Percentiles rank a stretch among this genome's conserved stretches.
phyloP scores from a whole-genome alignment of 2,888 invertebrate genomes.

The Stenichneumon culpator region DNA sequence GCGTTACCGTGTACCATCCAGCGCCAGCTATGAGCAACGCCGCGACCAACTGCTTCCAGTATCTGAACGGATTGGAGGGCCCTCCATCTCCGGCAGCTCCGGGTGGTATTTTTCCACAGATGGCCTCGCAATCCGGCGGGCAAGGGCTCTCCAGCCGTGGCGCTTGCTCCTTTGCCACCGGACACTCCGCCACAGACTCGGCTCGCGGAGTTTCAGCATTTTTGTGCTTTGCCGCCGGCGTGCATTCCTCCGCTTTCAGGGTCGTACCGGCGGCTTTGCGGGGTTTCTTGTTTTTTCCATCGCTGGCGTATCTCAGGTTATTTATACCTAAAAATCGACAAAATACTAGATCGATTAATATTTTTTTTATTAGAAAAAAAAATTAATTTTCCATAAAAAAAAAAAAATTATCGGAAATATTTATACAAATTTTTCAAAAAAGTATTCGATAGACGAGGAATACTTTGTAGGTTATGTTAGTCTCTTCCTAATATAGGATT shows the following conservation, averaged over 20 bases:
- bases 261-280: slow-evolving; percentile 75
- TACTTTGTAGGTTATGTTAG: neutral
- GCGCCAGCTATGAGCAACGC: slow-evolving; percentile 80
- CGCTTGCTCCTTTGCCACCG: slow-evolving; percentile 34
- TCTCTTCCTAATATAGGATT: neutral
- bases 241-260: slow-evolving; percentile 80
- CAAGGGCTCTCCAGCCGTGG: slow-evolving; percentile 64
- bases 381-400: neutral
- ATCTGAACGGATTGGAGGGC: slow-evolving; percentile 67
- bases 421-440: neutral
- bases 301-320: slow-evolving; percentile 74
- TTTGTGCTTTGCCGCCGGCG: slow-evolving; percentile 70
- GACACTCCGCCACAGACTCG: slow-evolving; percentile 54
- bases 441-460: neutral
- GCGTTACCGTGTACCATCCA: slow-evolving; percentile 67
- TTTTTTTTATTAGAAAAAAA: neutral
- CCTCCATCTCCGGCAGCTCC: slow-evolving; percentile 64
- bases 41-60: slow-evolving; percentile 82
- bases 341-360: neutral
- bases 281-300: slow-evolving; percentile 72
- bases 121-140: slow-evolving; percentile 78
- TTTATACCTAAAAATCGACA: slow-evolving; percentile 71
- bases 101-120: slow-evolving; percentile 69
- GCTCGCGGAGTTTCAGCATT: slow-evolving; percentile 64
- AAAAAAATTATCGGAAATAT: neutral